A percentile compares a stretch with the other conserved stretches of the same genome.
Conservation (phyloP, 2,113 vertebrate genomes). For the Triplophysa rosa region DNA sequence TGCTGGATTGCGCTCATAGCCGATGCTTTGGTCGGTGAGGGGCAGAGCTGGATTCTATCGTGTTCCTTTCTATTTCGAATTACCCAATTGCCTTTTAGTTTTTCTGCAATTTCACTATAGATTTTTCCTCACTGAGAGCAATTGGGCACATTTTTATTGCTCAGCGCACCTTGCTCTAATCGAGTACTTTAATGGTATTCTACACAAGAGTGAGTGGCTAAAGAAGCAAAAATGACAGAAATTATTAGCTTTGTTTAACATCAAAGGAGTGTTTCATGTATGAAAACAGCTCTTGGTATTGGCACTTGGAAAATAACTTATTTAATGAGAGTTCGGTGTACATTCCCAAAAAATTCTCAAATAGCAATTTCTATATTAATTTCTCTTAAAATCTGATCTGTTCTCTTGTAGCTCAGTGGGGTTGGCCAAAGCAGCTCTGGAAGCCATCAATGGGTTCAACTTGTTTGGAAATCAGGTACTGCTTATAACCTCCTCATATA, state of each 20-base stretch:
- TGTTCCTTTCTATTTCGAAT: constrained; percentile 45
- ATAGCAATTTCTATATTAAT: not conserved
- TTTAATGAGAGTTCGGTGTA: constrained; percentile 17
- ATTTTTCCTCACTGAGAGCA: constrained; percentile 56
- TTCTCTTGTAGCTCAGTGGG: constrained; percentile 85
- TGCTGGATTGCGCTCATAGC: constrained; percentile 36
- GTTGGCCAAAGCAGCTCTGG: constrained; percentile 94
- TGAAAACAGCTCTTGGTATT: constrained; percentile 20
- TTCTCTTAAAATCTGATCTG: constrained; percentile 29
- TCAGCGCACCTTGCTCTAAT: constrained; percentile 52
- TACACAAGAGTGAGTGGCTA: constrained; percentile 34
- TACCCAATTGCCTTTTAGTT: constrained; percentile 36
- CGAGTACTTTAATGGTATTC: not conserved
- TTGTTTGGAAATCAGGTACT: constrained; percentile 98
- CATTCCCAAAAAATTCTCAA: not conserved
- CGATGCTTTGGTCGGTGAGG: constrained; percentile 5
- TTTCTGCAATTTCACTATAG: constrained; percentile 28
- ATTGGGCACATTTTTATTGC: constrained; percentile 52
- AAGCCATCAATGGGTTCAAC: constrained; percentile 98
- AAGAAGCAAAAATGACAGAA: constrained; percentile 35
- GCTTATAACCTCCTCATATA: constrained; percentile 53
- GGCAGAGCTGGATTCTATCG: constrained; percentile 3
- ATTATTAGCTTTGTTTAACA: constrained; percentile 46
- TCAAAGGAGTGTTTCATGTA: constrained; percentile 11
- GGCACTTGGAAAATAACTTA: constrained; percentile 34